These are phyloP conservation scores for Prenolepis imparis DNA, from an alignment of 2,888 invertebrate genomes.

Conservation along the genomic window DNA sequence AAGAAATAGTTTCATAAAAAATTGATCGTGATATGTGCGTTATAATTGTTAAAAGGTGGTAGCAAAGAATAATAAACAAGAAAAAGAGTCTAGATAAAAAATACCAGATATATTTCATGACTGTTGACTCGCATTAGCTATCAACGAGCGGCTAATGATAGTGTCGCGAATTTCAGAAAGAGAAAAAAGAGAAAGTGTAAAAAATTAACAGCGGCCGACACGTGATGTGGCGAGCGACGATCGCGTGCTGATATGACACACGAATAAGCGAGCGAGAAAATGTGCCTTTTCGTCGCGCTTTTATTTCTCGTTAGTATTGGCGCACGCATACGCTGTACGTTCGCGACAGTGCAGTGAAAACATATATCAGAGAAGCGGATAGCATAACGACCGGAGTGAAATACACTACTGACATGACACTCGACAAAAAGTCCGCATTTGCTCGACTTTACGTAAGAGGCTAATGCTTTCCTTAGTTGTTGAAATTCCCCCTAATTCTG, in stretches of 20 bases:
- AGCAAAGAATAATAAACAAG: not conserved
- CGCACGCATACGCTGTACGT: conserved; percentile 34
- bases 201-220: conserved; percentile 70
- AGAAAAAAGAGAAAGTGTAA: conserved; percentile 58
- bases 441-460: conserved; percentile 21
- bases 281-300: conserved; percentile 60
- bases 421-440: conserved; percentile 35
- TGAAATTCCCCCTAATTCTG: not conserved
- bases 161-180: conserved; percentile 54
- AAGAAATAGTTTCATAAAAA: not conserved
- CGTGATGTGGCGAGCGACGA: conserved; percentile 65
- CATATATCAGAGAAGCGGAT: conserved; percentile 59
- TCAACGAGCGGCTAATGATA: conserved; percentile 61
- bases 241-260: conserved; percentile 69
- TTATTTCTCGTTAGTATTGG: conserved; percentile 52
- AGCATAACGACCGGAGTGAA: conserved; percentile 60
- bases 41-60: not conserved
- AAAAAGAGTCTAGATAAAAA: not conserved
- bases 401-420: conserved; percentile 27
- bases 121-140: conserved; percentile 8
- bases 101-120: not conserved
- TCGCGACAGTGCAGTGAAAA: conserved; percentile 48
- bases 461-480: not conserved
- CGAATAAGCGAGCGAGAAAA: conserved; percentile 55
- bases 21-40: not conserved